Conservation (phyloP, 1,140 invertebrate genomes). For the Ostrea denselamellosa region DNA sequence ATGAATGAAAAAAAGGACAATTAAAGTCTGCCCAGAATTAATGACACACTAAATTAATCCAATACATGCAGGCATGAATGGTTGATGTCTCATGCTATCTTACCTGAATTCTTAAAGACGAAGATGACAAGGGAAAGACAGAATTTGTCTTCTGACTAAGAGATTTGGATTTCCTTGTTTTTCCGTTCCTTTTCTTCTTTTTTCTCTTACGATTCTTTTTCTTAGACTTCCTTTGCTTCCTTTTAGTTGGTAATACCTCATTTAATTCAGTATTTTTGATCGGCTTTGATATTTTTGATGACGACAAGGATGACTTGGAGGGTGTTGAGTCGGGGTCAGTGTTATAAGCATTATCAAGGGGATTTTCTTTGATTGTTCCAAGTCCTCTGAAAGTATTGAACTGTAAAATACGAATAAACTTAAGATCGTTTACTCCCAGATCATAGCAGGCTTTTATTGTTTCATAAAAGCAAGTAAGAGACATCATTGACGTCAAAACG, state of each 20-base stretch:
- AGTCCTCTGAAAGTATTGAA: neutral
- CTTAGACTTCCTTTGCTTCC: slow-evolving; percentile 52
- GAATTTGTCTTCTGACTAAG: slow-evolving; percentile 42
- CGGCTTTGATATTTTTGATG: slow-evolving; percentile 36
- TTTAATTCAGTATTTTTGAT: slow-evolving; percentile 40
- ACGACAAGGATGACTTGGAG: neutral
- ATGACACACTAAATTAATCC: neutral
- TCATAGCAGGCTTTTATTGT: too few species aligned
- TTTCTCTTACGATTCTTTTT: slow-evolving; percentile 59
- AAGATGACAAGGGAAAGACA: neutral
- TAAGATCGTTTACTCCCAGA: too few species aligned
- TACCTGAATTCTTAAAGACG: slow-evolving; percentile 44
- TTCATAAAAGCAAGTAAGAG: neutral
- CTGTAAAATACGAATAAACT: slow-evolving; percentile 38
- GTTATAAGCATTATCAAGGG: slow-evolving; percentile 66
- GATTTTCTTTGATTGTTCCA: slow-evolving; percentile 37
- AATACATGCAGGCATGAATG: neutral
- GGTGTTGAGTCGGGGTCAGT: slow-evolving; percentile 57
- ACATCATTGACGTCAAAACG: neutral
- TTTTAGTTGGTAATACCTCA: slow-evolving; percentile 46
- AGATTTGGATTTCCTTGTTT: slow-evolving; percentile 53
- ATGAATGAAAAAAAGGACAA: neutral
- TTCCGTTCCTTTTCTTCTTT: slow-evolving; percentile 57
- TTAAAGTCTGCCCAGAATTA: slow-evolving; percentile 8
- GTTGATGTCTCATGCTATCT: neutral